Evolutionary conservation across 2,113 vertebrate species (phyloP), one percentile per base, ranked within the genome.

Genomic region (Ovis canadensis): DNA sequence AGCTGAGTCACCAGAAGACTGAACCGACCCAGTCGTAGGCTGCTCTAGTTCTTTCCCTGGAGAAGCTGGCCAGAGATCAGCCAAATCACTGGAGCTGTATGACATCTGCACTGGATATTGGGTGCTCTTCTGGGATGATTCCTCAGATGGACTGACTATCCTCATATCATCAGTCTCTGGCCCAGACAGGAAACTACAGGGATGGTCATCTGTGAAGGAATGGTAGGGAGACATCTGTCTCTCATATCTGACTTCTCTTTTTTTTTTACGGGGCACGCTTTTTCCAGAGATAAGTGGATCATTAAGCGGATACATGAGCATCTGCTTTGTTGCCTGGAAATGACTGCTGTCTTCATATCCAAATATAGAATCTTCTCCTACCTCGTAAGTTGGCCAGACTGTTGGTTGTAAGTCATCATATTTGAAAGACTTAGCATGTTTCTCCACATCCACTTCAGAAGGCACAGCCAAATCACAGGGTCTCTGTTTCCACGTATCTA

Each of bases 391-490:
- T 85, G 99, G 99, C 99, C 99, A 99, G 97, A 99, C 98, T 74
- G 98, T 99, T 23, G 99, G 98, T 92, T 99, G 99, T 59, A 99
- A 98, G 62, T 99, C 99, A 94, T 99, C 99, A 95, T 99, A 84
- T 97, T 98, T 99, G 92, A 99, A 98, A 45, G 99, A 99, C 81
- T 98, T 99, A 88, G 99, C 99, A 1, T 99, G 99, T 97, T 99
- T 99, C 96, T 99, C 99, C 98, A 99, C 99, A 98, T 99, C 99
- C 48, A 99, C 99, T 99, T 99, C 99, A 97, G 99, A 99, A 74
- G 99, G 99, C 55, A 98, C 98, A 27, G 98, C 98, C 91, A 99
- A 99, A 92, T 99, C 99, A 98, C 99, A 99, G 98, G 98, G 99
- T 95, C 93, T 99, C 97, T 99, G 99, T 93, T 99, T 99, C 99